These are phyloP conservation scores for Echeneis naucrates DNA, from an alignment of 2,797 vertebrate genomes.

Conservation along the genomic window DNA sequence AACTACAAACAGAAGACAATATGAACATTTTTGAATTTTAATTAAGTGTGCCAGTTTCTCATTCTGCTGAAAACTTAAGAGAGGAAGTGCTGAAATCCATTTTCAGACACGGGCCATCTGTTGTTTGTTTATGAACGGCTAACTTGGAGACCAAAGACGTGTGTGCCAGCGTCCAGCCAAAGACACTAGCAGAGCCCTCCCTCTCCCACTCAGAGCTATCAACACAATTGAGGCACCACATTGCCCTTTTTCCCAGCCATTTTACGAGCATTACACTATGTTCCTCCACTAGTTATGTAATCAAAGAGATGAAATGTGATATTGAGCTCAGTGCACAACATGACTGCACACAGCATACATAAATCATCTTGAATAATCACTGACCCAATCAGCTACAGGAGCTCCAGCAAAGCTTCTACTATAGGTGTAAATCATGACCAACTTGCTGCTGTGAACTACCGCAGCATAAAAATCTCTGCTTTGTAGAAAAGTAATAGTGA, in stretches of 20 bases:
- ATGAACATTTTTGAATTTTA: too few species aligned
- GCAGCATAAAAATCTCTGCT: background rate
- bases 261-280: slow-evolving; percentile 45
- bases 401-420: slow-evolving; percentile 4
- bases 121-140: slow-evolving; percentile 31
- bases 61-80: slow-evolving; percentile 3
- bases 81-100: slow-evolving; percentile 29
- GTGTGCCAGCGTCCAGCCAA: slow-evolving; percentile 24
- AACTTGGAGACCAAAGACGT: slow-evolving; percentile 17
- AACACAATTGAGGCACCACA: slow-evolving; percentile 31
- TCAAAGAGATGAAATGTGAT: slow-evolving; percentile 51
- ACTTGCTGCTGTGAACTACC: slow-evolving; percentile 4
- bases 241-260: slow-evolving; percentile 29
- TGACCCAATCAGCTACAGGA: slow-evolving; percentile 42
- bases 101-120: slow-evolving; percentile 47
- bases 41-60: slow-evolving; percentile 1
- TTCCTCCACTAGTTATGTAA: slow-evolving; percentile 37
- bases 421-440: slow-evolving; percentile 20
- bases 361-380: slow-evolving; percentile 58
- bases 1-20: too few species aligned
- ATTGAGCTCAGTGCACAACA: slow-evolving; percentile 12
- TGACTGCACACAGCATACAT: slow-evolving; percentile 51
- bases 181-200: slow-evolving; percentile 7
- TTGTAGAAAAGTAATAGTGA: background rate
- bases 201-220: background rate